Evolutionary conservation across 2,888 invertebrate species (phyloP).

Genomic region (Andrena dorsata): DNA sequence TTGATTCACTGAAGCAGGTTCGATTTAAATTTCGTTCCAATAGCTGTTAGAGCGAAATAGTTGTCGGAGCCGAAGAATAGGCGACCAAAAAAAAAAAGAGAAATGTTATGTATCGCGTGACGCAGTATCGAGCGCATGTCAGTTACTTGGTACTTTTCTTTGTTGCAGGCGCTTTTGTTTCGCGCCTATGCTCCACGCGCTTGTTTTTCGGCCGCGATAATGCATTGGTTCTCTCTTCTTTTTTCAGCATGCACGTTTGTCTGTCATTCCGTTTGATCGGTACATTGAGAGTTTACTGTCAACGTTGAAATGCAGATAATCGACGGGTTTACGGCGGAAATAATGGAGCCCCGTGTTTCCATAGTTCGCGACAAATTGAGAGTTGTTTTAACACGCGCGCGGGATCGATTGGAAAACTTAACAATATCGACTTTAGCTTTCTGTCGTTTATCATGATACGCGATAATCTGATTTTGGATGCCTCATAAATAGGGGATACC

Average conservation of each 20-base stretch:
- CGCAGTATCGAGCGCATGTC: constrained; percentile 29
- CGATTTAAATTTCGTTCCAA: constrained; percentile 36
- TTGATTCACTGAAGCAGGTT: constrained; percentile 25
- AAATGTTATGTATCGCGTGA: constrained; percentile 11
- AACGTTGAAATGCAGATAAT: constrained; percentile 8
- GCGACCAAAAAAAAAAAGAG: not conserved
- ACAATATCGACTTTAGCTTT: not conserved
- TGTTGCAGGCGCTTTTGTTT: constrained; percentile 27
- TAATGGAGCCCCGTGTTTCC: not conserved
- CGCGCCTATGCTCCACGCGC: constrained; percentile 4
- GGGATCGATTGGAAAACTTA: not conserved
- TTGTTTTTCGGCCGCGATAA: constrained; percentile 16
- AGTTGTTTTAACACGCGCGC: not conserved
- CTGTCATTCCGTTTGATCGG: constrained; percentile 18
- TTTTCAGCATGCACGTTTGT: constrained; percentile 9
- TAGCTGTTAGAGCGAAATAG: constrained; percentile 2
- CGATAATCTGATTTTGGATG: not conserved
- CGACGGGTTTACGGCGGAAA: not conserved
- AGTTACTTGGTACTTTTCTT: constrained; percentile 29
- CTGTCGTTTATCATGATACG: not conserved
- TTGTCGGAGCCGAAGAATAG: constrained; percentile 15
- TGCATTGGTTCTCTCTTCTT: not conserved
- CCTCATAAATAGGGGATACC: too few species aligned
- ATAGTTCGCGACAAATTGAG: not conserved
- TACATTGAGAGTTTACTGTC: constrained; percentile 15